Conservation (phyloP, 92 coral and sea anemone genomes). For the Paramuricea clavata region DNA sequence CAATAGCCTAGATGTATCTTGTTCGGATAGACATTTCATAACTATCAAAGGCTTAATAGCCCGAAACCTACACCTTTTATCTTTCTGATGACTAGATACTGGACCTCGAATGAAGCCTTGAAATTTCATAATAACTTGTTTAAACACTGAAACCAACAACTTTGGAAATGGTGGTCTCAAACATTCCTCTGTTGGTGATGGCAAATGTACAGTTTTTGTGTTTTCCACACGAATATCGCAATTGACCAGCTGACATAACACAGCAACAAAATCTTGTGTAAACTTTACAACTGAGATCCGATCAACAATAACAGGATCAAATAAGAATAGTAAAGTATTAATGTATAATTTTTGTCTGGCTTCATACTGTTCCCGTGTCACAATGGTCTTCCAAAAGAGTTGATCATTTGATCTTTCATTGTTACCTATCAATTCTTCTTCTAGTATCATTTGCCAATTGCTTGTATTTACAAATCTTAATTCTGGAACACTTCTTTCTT, state of each 20-base stretch:
- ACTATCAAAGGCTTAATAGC: conserved; percentile 21
- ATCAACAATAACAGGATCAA: conserved; percentile 39
- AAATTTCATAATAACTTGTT: not conserved
- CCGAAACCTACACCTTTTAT: not conserved
- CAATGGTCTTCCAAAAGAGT: conserved; percentile 24
- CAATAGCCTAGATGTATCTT: conserved; percentile 16
- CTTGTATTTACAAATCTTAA: conserved; percentile 40
- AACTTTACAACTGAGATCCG: conserved; percentile 18
- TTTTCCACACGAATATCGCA: conserved; percentile 8
- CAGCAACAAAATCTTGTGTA: conserved; percentile 3
- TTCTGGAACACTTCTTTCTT: not conserved
- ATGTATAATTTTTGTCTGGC: not conserved
- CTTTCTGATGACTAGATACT: not conserved
- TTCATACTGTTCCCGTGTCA: conserved; percentile 22
- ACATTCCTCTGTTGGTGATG: not conserved
- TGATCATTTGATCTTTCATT: conserved; percentile 2
- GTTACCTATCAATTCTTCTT: conserved; percentile 4
- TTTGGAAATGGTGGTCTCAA: conserved; percentile 6
- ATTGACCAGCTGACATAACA: conserved; percentile 29
- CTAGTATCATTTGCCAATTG: conserved; percentile 24
- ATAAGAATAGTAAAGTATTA: conserved; percentile 16
- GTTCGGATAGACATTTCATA: conserved; percentile 4
- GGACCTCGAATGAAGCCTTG: not conserved
- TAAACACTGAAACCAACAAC: not conserved
- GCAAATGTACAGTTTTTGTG: conserved; percentile 2